Base-by-base conservation (phyloP, 1,140 invertebrate species). In the Lepidurus couesii region DNA sequence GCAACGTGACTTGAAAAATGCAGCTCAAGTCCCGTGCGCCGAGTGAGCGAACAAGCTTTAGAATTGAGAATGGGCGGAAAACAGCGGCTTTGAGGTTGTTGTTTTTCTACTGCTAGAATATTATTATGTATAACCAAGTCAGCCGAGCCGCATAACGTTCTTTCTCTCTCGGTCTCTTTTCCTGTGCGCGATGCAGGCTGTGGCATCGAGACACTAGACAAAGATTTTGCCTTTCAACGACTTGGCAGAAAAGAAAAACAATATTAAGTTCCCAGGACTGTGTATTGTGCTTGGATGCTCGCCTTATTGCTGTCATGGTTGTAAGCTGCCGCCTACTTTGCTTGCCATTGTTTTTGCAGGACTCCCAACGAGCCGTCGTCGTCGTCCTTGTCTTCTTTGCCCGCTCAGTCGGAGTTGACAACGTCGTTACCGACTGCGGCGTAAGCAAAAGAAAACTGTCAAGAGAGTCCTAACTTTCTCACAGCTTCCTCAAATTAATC, bases 391-490 rank as follows among this genome's bases (percentile, higher is more conserved):
- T 73, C 16, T n/a, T n/a, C 16, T 75, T 42, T 75, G 34, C 74
- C 34, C 43, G 44, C 44, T 47, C 21, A 77, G 76, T 42, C 7
- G 34, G 76, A 77, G 45, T 47, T 34, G 21, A 77, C 26, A 47
- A 65, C 26, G 43, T 65, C n/a, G 73, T 43, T 34, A 44, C 76
- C 42, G 9, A 77, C 45, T 77, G 44, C 24, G 42, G 45, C 45
- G 44, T 42, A n/a, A 42, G 47, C 26, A 79, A 80, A 75, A 80
- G 76, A 78, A 78, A 80, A 80, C 76, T 75, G 78, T 80, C 79
- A 78, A 75, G 74, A 78, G 75, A 24, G 73, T 43, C 78, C 44
- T 65, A 44, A 76, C 74, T 80, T 78, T 78, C 77, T 74, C 77
- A 74, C 80, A 79, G 77, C 79, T 73, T 74, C 77, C 65, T 75